Evolutionary conservation across 2,888 invertebrate species (phyloP).

Genomic region (Aporophyla lueneburgensis): DNA sequence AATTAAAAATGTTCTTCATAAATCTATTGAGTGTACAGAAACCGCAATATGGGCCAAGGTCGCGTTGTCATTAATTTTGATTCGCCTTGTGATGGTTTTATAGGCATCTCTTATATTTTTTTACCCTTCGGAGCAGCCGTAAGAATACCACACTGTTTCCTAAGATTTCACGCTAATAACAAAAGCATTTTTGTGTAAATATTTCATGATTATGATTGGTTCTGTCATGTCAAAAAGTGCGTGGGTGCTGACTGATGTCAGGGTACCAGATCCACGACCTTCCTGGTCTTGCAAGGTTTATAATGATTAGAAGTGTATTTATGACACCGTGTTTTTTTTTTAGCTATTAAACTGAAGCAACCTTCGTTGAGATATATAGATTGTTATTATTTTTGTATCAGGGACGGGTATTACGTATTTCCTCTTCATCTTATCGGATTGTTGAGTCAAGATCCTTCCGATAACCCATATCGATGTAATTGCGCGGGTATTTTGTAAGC

Average conservation of each 20-base stretch:
- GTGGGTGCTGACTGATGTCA: constrained; percentile 55
- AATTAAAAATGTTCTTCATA: constrained; percentile 65
- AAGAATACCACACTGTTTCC: constrained; percentile 18
- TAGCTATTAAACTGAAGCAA: constrained; percentile 45
- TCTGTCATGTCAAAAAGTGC: constrained; percentile 46
- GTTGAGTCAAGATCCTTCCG: constrained; percentile 40
- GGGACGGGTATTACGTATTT: constrained; percentile 36
- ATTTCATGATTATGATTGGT: constrained; percentile 55
- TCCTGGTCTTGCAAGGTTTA: constrained; percentile 42
- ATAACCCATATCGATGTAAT: constrained; percentile 20
- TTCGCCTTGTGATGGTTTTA: constrained; percentile 77
- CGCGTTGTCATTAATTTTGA: constrained; percentile 72
- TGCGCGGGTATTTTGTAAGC: constrained; percentile 66
- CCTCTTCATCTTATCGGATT: constrained; percentile 38
- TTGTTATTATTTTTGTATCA: constrained; percentile 39
- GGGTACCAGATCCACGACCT: constrained; percentile 41
- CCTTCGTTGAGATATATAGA: constrained; percentile 36
- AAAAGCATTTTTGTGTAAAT: constrained; percentile 54
- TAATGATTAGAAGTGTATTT: constrained; percentile 55
- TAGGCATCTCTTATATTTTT: constrained; percentile 59
- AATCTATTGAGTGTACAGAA: constrained; percentile 62
- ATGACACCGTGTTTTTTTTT: constrained; percentile 43
- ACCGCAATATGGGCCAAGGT: constrained; percentile 77
- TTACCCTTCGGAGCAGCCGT: constrained; percentile 59
- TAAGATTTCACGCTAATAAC: constrained; percentile 34